These are phyloP conservation scores for Embiotoca jacksoni DNA, from an alignment of 2,113 vertebrate genomes.

Conservation along the genomic window DNA sequence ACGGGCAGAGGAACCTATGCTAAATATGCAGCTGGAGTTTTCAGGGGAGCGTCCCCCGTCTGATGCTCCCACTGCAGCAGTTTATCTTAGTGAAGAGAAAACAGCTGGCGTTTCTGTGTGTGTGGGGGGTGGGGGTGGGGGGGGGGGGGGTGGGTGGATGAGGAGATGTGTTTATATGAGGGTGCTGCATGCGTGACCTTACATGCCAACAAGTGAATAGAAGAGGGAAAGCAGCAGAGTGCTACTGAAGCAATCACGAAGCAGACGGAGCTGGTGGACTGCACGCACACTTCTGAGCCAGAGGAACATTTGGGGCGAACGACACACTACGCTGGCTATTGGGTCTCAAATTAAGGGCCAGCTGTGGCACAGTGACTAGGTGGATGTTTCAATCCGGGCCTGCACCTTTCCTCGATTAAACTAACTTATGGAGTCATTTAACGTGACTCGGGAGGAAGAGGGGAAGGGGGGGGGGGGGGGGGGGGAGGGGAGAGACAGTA, in stretches of 20 bases:
- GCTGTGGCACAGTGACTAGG: constrained; percentile 47
- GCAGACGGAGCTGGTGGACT: constrained; percentile 13
- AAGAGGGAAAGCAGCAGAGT: constrained; percentile 38
- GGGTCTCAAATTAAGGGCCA: constrained; percentile 37
- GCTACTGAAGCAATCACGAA: constrained; percentile 49
- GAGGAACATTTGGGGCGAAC: constrained; percentile 46
- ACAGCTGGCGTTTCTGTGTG: constrained; percentile 46
- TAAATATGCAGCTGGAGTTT: constrained; percentile 39
- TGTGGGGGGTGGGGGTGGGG: constrained; percentile 20
- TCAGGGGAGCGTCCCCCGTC: constrained; percentile 14
- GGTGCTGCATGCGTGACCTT: constrained; percentile 57
- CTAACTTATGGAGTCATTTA: constrained; percentile 42
- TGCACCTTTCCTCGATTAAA: constrained; percentile 17
- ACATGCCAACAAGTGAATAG: constrained; percentile 47
- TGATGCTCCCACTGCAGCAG: constrained; percentile 2
- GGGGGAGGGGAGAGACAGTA: background rate
- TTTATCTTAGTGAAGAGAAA: constrained; percentile 41
- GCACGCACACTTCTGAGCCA: background rate
- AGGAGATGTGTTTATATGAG: constrained; percentile 37
- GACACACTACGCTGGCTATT: constrained; percentile 31
- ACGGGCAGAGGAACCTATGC: constrained; percentile 11
- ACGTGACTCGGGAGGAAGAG: background rate
- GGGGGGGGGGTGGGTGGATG: constrained; percentile 21
- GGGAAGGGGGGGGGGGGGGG: background rate
- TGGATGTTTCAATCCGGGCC: constrained; percentile 42